Base-by-base conservation (phyloP, 2,888 invertebrate genomes). In the Ptilodon capucinus region DNA sequence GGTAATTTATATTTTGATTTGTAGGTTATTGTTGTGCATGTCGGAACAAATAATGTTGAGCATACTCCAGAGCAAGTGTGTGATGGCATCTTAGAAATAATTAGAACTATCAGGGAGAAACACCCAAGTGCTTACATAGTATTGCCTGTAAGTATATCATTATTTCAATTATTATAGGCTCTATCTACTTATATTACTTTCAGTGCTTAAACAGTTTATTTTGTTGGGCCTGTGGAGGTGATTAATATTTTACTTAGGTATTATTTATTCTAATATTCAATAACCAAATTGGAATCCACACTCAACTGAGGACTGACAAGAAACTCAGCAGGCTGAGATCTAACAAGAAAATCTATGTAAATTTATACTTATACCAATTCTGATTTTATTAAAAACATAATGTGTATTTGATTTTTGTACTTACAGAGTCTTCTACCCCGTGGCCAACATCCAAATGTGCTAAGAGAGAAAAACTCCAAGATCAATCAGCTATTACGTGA, bases 21-120 rank as follows among this genome's bases (percentile, higher is more conserved):
- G 76, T 76, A 97, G 96, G 95, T 95, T 19, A 94, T 97, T 68
- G 97, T 97, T 46, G 85, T 98, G 43, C 94, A 96, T 82, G 95
- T 96, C 56, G 98, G 98, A 51, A 97, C 97, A 51, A 97, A 97
- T 81, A 98, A 98, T 90, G 93, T 95, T 77, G 92, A 92, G 43
- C 93, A 97, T 79, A 92, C 94, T 25, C 93, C 97, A n/a, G 95
- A 95, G 65, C 93, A 97, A 87, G 94, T 97, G 42, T 92, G 94
- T 48, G 95, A 95, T 66, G 98, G 97, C 14, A 95, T 98, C 57
- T 74, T 95, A 73, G 94, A 94, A 85, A 95, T 97, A 71, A 93
- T 97, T 47, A 90, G 92, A 68, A 92, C 92, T 63, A 95, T 97
- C 69, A 92, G 94, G 59, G 93, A 94, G 66, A 96, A 94, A 81